A percentile compares a stretch with the other conserved stretches of the same genome.
Conservation (phyloP, 2,888 invertebrate species). For the Sericinus montela region DNA sequence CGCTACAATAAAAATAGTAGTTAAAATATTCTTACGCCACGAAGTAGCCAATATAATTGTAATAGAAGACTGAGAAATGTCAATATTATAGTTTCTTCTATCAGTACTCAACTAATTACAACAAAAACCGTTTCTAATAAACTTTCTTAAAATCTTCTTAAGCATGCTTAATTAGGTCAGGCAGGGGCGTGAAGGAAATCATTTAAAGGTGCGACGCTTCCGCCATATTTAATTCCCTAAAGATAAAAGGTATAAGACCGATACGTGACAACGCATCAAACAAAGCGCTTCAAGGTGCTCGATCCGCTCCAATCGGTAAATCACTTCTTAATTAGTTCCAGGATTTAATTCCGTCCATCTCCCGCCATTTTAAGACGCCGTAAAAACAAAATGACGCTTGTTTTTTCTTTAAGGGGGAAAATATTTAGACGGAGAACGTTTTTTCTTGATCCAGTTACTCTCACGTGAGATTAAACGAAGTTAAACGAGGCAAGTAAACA, state of each 20-base stretch:
- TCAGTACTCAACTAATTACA: too few relatives aligned
- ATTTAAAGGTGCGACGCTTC: not conserved
- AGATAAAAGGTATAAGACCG: slow-evolving; percentile 2
- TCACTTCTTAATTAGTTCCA: slow-evolving; percentile 18
- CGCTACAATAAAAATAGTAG: too few relatives aligned
- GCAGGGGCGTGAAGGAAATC: not conserved
- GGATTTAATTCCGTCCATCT: slow-evolving; percentile 6
- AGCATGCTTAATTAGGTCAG: not conserved
- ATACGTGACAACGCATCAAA: slow-evolving; percentile 10
- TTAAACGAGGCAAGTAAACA: slow-evolving; percentile 19
- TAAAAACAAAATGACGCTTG: slow-evolving; percentile 16
- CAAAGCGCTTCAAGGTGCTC: slow-evolving; percentile 4
- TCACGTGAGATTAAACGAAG: slow-evolving; percentile 19
- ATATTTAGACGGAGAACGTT: slow-evolving; percentile 15
- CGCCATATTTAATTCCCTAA: not conserved
- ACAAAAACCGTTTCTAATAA: not conserved
- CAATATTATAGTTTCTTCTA: too few relatives aligned
- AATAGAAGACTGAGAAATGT: too few relatives aligned
- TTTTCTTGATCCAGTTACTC: slow-evolving; percentile 15
- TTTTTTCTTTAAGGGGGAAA: slow-evolving; percentile 10
- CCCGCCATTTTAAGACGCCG: slow-evolving; percentile 11
- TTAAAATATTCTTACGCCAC: too few relatives aligned
- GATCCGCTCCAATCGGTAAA: slow-evolving; percentile 8
- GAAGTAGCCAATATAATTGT: too few relatives aligned
- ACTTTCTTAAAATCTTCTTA: not conserved